A percentile compares a stretch with the other conserved stretches of the same genome.
Conservation (phyloP, 2,888 invertebrate species). For the Iphiclides podalirius region DNA sequence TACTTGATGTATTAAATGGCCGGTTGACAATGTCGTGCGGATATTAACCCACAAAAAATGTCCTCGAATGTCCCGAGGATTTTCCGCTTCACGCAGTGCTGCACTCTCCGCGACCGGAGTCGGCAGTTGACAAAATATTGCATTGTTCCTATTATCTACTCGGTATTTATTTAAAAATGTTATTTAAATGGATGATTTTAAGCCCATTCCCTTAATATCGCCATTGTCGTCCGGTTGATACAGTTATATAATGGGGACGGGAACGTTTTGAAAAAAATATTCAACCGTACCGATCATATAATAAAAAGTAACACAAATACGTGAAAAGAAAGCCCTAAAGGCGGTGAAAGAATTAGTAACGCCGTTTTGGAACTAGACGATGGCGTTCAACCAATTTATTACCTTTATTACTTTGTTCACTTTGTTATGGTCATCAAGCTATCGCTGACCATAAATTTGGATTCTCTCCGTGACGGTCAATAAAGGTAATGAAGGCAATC, state of each 20-base stretch:
- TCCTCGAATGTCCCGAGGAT: slow-evolving; percentile 79
- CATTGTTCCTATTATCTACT: slow-evolving; percentile 78
- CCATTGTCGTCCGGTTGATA: slow-evolving; percentile 67
- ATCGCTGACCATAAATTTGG: slow-evolving; percentile 75
- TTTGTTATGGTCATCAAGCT: slow-evolving; percentile 71
- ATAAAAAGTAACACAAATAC: slow-evolving; percentile 6
- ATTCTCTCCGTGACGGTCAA: slow-evolving; percentile 75
- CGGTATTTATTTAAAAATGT: slow-evolving; percentile 79
- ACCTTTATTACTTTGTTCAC: slow-evolving; percentile 71
- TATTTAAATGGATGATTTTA: slow-evolving; percentile 80
- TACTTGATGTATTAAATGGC: slow-evolving; percentile 78
- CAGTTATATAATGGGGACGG: slow-evolving; percentile 45
- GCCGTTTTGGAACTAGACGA: slow-evolving; percentile 35
- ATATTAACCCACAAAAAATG: slow-evolving; percentile 79
- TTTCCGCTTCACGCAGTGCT: slow-evolving; percentile 78
- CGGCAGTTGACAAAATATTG: slow-evolving; percentile 81
- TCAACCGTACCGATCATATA: slow-evolving; percentile 5
- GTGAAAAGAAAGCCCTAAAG: slow-evolving; percentile 19
- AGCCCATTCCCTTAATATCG: slow-evolving; percentile 67
- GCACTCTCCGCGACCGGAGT: slow-evolving; percentile 71
- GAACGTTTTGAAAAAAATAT: slow-evolving; percentile 18
- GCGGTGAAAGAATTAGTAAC: slow-evolving; percentile 32
- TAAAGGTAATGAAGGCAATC: slow-evolving; percentile 78
- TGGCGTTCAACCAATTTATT: slow-evolving; percentile 67
- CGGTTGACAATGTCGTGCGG: slow-evolving; percentile 78